A percentile compares a stretch with the other conserved stretches of the same genome.
Conservation (phyloP, 2,113 vertebrate species). For the Nothocercus nigrocapillus region DNA sequence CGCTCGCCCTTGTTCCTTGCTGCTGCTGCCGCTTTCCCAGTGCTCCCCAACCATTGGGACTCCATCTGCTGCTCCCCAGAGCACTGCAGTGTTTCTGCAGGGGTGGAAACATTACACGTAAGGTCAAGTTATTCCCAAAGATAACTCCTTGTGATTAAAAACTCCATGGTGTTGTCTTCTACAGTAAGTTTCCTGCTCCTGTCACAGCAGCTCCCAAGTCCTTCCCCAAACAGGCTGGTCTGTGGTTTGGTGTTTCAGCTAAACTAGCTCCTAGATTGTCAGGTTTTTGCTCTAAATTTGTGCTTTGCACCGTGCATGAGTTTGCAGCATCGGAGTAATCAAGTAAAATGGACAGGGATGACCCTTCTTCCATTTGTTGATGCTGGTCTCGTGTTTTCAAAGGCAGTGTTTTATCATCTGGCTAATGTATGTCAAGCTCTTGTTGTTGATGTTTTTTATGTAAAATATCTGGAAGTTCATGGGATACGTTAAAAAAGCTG, state of each 20-base stretch:
- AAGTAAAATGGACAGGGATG: neutral
- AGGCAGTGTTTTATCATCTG: neutral
- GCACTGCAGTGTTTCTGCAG: neutral
- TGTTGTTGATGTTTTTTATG: neutral
- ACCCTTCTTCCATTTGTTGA: neutral
- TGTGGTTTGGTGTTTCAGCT: neutral
- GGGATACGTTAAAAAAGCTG: neutral
- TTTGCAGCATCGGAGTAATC: neutral
- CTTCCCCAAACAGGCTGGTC: neutral
- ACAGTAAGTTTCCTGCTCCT: neutral
- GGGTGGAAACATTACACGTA: neutral
- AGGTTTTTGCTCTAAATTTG: neutral
- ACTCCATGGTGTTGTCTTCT: neutral
- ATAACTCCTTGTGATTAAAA: fast-evolving
- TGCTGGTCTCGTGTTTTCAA: neutral
- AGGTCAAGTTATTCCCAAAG: neutral
- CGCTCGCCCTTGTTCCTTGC: neutral
- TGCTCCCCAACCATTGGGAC: neutral
- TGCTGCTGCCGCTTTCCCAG: neutral
- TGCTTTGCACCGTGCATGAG: neutral
- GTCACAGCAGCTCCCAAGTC: neutral
- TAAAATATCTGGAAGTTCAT: neutral
- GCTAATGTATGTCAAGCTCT: neutral
- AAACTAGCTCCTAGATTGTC: neutral
- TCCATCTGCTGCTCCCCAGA: neutral